Percentiles rank a stretch among this genome's conserved stretches.
phyloP scores from a whole-genome alignment of 2,888 invertebrate species.

The Pristionchus maxplancki region DNA sequence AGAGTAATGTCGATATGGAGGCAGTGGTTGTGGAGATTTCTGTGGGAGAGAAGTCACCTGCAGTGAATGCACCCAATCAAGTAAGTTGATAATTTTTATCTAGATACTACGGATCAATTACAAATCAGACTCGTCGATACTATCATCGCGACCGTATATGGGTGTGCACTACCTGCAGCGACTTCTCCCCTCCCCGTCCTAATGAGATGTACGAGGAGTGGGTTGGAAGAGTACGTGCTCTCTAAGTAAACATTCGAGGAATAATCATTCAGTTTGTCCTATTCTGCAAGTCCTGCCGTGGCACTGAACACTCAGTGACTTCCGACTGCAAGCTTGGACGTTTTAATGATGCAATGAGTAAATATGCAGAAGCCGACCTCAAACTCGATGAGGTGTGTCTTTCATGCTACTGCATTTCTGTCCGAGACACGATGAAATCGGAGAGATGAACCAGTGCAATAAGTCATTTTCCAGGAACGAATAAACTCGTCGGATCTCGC shows the following conservation, averaged over 20 bases:
- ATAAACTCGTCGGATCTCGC: neutral
- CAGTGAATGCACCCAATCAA: neutral
- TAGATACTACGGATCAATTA: neutral
- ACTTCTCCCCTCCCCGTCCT: neutral
- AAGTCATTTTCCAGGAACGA: neutral
- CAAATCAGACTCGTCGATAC: neutral
- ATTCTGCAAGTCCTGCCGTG: neutral
- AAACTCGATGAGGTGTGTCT: neutral
- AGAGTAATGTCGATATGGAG: too few species aligned
- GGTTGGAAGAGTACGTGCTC: neutral
- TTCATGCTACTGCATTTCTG: too few species aligned
- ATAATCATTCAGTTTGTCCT: neutral
- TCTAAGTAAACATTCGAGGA: neutral
- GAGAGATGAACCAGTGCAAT: too few species aligned
- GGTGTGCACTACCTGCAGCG: neutral
- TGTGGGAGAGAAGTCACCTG: too few species aligned
- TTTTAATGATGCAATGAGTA: neutral
- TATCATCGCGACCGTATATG: neutral
- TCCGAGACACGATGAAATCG: too few species aligned
- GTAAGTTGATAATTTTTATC: neutral
- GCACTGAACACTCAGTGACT: neutral
- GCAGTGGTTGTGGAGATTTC: too few species aligned
- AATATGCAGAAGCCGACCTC: neutral
- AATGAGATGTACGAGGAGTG: neutral
- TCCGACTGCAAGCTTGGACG: neutral